These are phyloP conservation scores for Rhimphoctona megacephalus DNA, from an alignment of 2,888 invertebrate species.

Conservation along the genomic window DNA sequence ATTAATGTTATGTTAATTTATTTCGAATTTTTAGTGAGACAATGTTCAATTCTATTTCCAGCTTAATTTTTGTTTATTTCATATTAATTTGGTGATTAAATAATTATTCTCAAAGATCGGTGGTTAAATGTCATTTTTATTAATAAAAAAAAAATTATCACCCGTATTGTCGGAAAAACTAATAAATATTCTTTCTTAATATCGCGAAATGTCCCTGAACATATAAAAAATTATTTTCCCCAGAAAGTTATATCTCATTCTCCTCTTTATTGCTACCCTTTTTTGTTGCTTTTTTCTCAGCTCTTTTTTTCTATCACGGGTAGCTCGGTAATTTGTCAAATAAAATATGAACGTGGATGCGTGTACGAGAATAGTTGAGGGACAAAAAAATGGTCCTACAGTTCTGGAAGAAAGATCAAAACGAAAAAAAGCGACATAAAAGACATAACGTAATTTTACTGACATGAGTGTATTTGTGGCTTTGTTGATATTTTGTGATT, in stretches of 20 bases:
- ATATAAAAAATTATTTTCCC: neutral
- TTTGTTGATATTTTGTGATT: constrained; percentile 1
- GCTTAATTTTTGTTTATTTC: no score
- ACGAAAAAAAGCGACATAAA: neutral
- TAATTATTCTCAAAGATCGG: neutral
- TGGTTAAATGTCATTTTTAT: neutral
- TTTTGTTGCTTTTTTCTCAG: neutral
- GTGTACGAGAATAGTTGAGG: neutral
- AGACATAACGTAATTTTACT: neutral
- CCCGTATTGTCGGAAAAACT: neutral
- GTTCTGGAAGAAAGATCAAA: neutral
- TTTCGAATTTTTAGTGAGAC: neutral
- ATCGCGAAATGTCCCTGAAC: neutral
- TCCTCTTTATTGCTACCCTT: neutral
- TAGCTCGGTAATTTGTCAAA: constrained; percentile 3
- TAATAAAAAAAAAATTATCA: neutral
- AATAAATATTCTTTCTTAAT: neutral
- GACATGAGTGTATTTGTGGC: neutral
- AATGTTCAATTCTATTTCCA: neutral
- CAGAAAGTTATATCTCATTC: neutral
- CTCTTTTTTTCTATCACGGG: neutral
- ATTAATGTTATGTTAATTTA: neutral
- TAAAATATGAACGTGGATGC: neutral
- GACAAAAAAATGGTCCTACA: neutral
- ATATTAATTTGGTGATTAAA: neutral